These are phyloP conservation scores for Lasioglossum figueresi DNA, from an alignment of 2,888 invertebrate species.

Conservation along the genomic window DNA sequence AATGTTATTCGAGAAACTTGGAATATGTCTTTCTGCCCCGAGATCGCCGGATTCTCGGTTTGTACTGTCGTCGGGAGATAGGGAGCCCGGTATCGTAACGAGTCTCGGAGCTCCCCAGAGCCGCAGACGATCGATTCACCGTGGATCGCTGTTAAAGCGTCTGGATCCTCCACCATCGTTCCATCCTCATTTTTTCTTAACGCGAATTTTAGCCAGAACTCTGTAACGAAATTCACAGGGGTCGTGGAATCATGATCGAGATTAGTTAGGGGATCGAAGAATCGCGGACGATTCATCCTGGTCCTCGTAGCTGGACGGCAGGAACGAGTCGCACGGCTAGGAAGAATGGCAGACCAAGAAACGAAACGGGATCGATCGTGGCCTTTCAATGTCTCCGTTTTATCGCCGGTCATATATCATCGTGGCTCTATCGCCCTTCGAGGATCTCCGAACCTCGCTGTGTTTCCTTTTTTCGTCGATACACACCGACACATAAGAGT, in stretches of 20 bases:
- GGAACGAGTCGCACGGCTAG: constrained; percentile 41
- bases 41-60: constrained; percentile 63
- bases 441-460: constrained; percentile 77
- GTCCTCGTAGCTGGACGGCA: constrained; percentile 23
- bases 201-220: background rate
- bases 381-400: constrained; percentile 81
- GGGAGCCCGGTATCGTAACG: constrained; percentile 35
- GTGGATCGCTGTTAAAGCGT: constrained; percentile 15
- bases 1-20: constrained; percentile 71
- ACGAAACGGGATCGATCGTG: constrained; percentile 76
- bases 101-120: constrained; percentile 43
- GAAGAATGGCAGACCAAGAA: constrained; percentile 71
- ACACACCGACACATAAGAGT: constrained; percentile 45
- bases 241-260: constrained; percentile 44
- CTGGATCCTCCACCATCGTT: background rate
- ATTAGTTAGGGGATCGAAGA: constrained; percentile 61
- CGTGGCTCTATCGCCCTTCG: constrained; percentile 77
- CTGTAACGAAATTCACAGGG: background rate
- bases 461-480: constrained; percentile 53
- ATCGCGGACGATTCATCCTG: constrained; percentile 69
- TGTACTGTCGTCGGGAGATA: constrained; percentile 25
- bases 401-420: constrained; percentile 83
- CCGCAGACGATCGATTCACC: background rate
- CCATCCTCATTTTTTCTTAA: background rate
- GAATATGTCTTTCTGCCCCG: constrained; percentile 66